Evolutionary conservation across 2,797 vertebrate genomes (phyloP), one percentile per base, ranked within the genome.

Genomic region (Anomalospiza imberbis): DNA sequence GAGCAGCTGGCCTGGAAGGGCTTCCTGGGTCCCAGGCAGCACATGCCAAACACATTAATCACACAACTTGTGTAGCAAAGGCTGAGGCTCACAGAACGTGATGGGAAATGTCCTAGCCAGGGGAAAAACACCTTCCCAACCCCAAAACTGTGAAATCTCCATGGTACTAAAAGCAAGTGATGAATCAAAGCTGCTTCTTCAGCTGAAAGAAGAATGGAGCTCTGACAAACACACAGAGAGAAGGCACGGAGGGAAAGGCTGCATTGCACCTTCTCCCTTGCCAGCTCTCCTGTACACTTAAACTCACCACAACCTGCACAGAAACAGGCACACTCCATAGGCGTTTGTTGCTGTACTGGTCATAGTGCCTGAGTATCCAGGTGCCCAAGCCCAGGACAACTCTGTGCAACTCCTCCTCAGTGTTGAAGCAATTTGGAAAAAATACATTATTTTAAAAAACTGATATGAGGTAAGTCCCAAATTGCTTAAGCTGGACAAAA

Each of bases 391-490:
- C 36, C 51, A 79, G 36, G 25, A 62, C 32, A 92, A 83, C 45
- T 85, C n/a, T 67, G 48, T 55, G 73, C 25, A 89, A 81, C 24
- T 62, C 18, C 8, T 75, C 55, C n/a, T 54, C 24, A 61, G 51
- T 53, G 34, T 31, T 73, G n/a, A 95, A 66, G 70, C 60, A 81
- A 94, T 84, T 93, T 73, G 53, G 62, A 66, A 91, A 83, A 85
- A 73, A 40, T 11, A 61, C 71, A 29, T 53, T 63, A n/a, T 32
- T 93, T 31, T 6, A 7, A 81, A 88, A 90, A 62, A 1, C 4
- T 66, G 5, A 3, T 36, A 45, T 31, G 7, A 91, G 38, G 32
- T 50, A 83, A 94, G 12, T 55, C 26, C 10, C 32, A 94, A 53
- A 78, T 61, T 86, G 44, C 66, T 83, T 54, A 82, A 53, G 51